Evolutionary conservation across 1,140 invertebrate species (phyloP), one percentile per base, ranked within the genome.

Genomic region (Eumaeus atala): DNA sequence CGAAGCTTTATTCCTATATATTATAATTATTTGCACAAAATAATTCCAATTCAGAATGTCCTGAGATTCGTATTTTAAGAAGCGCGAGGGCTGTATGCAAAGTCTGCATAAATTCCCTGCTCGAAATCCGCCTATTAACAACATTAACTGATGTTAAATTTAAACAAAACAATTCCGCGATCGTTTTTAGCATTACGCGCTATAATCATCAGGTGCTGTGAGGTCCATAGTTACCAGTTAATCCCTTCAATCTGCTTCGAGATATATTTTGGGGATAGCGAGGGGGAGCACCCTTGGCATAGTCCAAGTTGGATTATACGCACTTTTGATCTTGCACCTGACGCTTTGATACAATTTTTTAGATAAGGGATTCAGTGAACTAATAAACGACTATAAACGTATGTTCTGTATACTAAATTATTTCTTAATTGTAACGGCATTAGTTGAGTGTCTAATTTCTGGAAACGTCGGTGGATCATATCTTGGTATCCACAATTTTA

Each of bases 191-290:
- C 61, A 59, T 58, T 54, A 63, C 64, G 52, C 58, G 18, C 58
- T 37, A 64, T 53, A 40, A 58, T 47, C 63, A 72, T 72, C 70
- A 72, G 70, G 67, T 72, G 70, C 62, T 60, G 44, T 38, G 58
- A 54, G 66, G 52, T 18, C 49, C 56, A 62, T 64, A 61, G 55
- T 51, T 35, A 66, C 54, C 54, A 58, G 64, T 59, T 74, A 70
- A 72, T 72, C 67, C 70, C 55, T 38, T 53, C 68, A 72, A 74
- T 72, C 67, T 67, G 61, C 56, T 65, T 54, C 59, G 55, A 66
- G 63, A 55, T 57, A 61, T 66, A 59, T 48, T 65, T 63, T 61
- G 58, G 48, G 62, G 59, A 59, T 16, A 51, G 44, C 34, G 48
- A 28, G 48, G 53, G 54, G 55, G 42, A 50, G 51, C 65, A 59